A percentile compares a stretch with the other conserved stretches of the same genome.
Evolutionary conservation across 2,888 invertebrate genomes (phyloP).

Genomic region (Petrolisthes cinctipes): DNA sequence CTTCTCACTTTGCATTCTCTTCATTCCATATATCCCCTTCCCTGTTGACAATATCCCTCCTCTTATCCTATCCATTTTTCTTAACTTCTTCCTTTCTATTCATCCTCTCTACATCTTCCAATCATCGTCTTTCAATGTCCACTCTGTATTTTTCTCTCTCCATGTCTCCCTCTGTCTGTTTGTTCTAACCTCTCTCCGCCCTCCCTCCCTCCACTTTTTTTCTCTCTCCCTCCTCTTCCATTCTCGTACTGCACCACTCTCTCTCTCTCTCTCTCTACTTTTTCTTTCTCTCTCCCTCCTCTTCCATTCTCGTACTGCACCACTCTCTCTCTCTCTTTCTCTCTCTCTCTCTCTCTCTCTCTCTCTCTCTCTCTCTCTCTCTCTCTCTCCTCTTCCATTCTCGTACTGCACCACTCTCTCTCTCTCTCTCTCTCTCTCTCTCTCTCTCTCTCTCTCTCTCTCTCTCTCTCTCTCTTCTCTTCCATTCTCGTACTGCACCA

Average conservation of each 20-base stretch:
- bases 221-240: neutral
- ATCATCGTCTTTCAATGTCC: too few species aligned
- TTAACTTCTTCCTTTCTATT: neutral
- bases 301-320: neutral
- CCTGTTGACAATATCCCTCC: too few species aligned
- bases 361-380: neutral
- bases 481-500: neutral
- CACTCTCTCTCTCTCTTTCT: neutral
- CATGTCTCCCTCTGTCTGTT: neutral
- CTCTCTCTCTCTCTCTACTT: neutral
- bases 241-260: neutral
- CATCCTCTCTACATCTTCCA: too few species aligned
- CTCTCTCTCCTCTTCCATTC: neutral
- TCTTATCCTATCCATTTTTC: neutral
- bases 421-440: neutral
- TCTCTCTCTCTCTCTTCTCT: too few species aligned
- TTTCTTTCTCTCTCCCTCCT: neutral
- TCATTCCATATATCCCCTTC: too few species aligned
- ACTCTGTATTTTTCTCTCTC: neutral
- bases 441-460: neutral
- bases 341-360: neutral
- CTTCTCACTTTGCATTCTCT: too few species aligned
- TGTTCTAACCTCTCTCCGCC: neutral
- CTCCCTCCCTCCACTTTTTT: neutral
- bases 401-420: neutral